Base-by-base conservation (phyloP, 1,140 invertebrate species). In the Caerostris darwini region DNA sequence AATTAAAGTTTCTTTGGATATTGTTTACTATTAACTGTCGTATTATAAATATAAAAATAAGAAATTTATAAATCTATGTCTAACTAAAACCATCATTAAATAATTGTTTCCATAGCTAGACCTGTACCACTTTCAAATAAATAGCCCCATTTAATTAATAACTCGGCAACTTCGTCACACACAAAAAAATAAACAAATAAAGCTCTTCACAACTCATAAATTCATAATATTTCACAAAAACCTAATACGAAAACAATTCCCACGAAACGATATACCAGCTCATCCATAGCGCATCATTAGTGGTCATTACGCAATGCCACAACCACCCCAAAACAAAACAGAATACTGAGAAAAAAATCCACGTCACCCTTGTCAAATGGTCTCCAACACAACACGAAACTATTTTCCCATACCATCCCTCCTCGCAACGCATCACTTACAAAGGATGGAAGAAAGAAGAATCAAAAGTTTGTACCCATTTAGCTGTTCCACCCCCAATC, bases 351-450 rank as follows among this genome's bases (percentile, higher is more conserved):
- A 50, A 53, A 77, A 77, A 50, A 34, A 77, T 34, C 4, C 61
- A 67, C 61, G 34, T 34, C 34, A 67, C 6, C 50, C 34, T n/a
- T 5, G 53, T 50, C 71, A 77, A 85, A 57, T 57, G 3, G 14
- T 7, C n/a, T 57, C 71, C 17, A 7, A 14, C n/a, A 85, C 17
- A 58, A 58, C 82, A 85, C 82, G 82, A 57, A 85, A 85, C 82
- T 17, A 59, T 5, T 87, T 87, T 87, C 85, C 85, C 85, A 87
- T 59, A 17, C 5, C 34, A n/a, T 12, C 14, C 85, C 69, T 34
- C 3, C n/a, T n/a, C 5, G n/a, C 69, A 34, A 34, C 34, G 34
- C 34, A 34, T 34, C 34, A 34, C 34, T 34, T 34, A 34, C 34
- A 34, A 34, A 12, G 34, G 7, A 7, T 4, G 7, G 61, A 64